Conservation (phyloP, 2,888 invertebrate species). For the Lycaena phlaeas region DNA sequence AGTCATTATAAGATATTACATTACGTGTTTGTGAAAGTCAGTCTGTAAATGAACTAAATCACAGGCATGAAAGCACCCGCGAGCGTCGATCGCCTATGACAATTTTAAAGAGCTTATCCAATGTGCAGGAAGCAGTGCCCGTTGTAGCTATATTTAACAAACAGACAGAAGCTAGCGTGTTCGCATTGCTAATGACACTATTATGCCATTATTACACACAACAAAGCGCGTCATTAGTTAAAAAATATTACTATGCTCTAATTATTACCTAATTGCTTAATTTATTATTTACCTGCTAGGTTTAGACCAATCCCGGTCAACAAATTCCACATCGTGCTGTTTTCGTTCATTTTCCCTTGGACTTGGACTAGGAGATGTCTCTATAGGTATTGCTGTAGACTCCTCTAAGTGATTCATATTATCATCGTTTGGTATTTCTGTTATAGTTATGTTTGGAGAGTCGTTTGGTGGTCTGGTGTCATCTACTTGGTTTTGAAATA, state of each 20-base stretch:
- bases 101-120: constrained; percentile 67
- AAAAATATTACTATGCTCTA: constrained; percentile 16
- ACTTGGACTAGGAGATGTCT: constrained; percentile 57
- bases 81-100: constrained; percentile 68
- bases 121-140: constrained; percentile 61
- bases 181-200: constrained; percentile 57
- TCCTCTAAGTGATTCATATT: constrained; percentile 39
- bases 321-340: constrained; percentile 34
- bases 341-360: constrained; percentile 38
- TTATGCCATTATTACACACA: constrained; percentile 54
- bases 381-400: constrained; percentile 43
- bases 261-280: constrained; percentile 12
- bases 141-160: constrained; percentile 62
- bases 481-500: constrained; percentile 55
- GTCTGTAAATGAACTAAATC: constrained; percentile 58
- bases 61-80: constrained; percentile 62
- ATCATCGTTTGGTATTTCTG: constrained; percentile 61
- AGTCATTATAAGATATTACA: constrained; percentile 39
- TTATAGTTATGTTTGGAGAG: constrained; percentile 63
- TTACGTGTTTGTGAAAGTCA: constrained; percentile 45
- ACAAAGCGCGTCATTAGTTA: constrained; percentile 19
- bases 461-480: constrained; percentile 42
- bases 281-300: constrained; percentile 55
- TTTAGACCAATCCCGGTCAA: constrained; percentile 59
- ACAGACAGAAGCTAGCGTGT: constrained; percentile 54